These are phyloP conservation scores for Colossoma macropomum DNA, from an alignment of 2,113 vertebrate genomes.

Conservation along the genomic window DNA sequence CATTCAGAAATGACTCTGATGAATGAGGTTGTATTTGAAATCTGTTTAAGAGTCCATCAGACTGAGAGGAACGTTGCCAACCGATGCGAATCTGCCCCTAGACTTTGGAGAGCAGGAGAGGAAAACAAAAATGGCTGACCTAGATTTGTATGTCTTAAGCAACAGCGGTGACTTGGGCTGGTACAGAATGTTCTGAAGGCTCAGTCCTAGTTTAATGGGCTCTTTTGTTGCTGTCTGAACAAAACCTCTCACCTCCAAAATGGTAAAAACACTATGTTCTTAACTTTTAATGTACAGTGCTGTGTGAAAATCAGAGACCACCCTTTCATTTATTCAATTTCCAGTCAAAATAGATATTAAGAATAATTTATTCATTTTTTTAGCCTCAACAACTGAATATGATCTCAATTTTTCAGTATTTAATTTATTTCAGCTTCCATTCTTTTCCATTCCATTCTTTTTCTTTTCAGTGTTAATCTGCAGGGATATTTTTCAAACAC, in stretches of 20 bases:
- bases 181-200: background rate
- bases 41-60: background rate
- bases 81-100: background rate
- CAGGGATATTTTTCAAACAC: too few species aligned
- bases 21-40: background rate
- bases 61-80: background rate
- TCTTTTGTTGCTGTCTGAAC: background rate
- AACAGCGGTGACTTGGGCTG: background rate
- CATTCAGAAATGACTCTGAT: background rate
- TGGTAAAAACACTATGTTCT: background rate
- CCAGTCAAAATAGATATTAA: too few species aligned
- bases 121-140: conserved; percentile 11
- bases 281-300: too few species aligned
- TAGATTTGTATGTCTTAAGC: background rate
- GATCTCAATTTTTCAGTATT: too few species aligned
- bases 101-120: background rate
- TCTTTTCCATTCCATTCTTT: too few species aligned
- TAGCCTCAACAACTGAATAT: too few species aligned
- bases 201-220: background rate
- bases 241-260: background rate
- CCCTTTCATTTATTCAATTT: too few species aligned
- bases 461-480: too few species aligned
- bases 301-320: too few species aligned
- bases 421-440: too few species aligned
- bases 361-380: too few species aligned